Evolutionary conservation across 2,797 vertebrate genomes (phyloP).

Genomic region (Chiroxiphia lanceolata): DNA sequence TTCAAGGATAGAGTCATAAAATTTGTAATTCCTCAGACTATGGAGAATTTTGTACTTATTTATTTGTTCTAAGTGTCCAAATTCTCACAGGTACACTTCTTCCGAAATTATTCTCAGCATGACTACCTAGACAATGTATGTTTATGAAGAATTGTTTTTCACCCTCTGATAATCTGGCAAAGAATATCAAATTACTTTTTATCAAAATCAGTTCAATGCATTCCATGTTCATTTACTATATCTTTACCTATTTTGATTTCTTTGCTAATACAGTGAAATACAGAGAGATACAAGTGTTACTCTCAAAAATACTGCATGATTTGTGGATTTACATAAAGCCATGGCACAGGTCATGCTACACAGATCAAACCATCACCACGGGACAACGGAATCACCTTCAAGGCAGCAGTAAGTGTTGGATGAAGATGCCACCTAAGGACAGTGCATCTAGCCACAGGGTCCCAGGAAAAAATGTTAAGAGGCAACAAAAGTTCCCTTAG

Average conservation of each 20-base stretch:
- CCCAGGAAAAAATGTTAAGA: neutral
- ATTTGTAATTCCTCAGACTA: neutral
- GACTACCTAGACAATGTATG: neutral
- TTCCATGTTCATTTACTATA: neutral
- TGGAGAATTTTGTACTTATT: neutral
- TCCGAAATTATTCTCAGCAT: neutral
- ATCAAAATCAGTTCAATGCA: neutral
- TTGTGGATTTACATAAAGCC: neutral
- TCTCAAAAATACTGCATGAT: neutral
- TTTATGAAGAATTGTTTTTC: neutral
- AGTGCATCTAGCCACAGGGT: neutral
- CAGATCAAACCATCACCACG: accelerated
- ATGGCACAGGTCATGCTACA: neutral
- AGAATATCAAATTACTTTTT: neutral
- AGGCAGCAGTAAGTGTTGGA: neutral
- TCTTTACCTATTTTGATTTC: neutral
- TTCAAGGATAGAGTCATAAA: neutral
- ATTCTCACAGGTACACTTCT: neutral
- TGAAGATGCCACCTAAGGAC: neutral
- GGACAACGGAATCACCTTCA: neutral
- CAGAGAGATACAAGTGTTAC: neutral
- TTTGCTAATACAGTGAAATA: neutral
- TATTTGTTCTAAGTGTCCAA: neutral
- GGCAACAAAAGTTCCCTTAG: neutral
- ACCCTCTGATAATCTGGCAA: neutral